Base-by-base conservation (phyloP, 2,113 vertebrate genomes). In the Ivindomyrus marchei region DNA sequence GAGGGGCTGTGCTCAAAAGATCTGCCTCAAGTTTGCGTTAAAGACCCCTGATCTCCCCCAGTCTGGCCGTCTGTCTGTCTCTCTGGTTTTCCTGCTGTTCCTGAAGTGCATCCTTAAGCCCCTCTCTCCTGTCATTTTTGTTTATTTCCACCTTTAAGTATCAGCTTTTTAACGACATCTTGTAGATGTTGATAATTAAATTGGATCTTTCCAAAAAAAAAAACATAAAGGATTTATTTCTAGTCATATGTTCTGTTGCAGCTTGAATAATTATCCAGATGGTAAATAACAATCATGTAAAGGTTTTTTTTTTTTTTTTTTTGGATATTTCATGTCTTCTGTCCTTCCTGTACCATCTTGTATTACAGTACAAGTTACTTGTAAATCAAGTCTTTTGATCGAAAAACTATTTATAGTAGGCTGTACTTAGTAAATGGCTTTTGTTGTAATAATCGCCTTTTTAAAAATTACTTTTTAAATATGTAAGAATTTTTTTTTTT, bases 401-500 rank as follows among this genome's bases (percentile, higher is more conserved):
- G 95, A 96, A 86, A 97, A 96, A 95, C 97, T 98, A 97, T 97
- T 97, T 97, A 97, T 97, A 97, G 97, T 97, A 97, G 97, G 97
- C 97, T 98, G 97, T 97, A 97, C 96, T 96, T 98, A 97, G 97
- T 97, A 97, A 97, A 96, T 96, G 95, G 95, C 97, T 97, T 97
- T 96, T 98, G 97, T 97, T 97, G 97, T 98, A 98, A 98, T 97
- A 97, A 93, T 97, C 96, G 95, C 96, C 96, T 97, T 95, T 98
- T 98, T 98, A 97, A 39, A 85, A 98, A 98, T 97, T 98, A 97
- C 97, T 97, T 98, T 96, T 97, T 97, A 94, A 98, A 97, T 97
- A 96, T 97, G 95, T 99, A 97, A 97, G 97, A 97, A 97, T 97
- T 98, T 97, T 97, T 97, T 97, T 94, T 98, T 97, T 99, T 97